These are phyloP conservation scores for Teleogryllus oceanicus DNA, from an alignment of 2,888 invertebrate genomes.

Conservation along the genomic window DNA sequence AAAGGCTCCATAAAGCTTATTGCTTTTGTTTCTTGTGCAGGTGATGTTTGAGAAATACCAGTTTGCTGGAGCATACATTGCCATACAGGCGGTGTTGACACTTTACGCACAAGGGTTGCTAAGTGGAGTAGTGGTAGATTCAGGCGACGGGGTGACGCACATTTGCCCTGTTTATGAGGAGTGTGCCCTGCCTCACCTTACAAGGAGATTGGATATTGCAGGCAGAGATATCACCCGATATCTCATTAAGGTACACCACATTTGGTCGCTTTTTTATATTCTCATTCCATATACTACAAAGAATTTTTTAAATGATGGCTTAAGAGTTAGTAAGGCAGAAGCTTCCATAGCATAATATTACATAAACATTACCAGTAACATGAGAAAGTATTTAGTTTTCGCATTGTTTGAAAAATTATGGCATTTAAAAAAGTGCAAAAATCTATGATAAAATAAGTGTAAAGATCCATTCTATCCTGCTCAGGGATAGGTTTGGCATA, in stretches of 20 bases:
- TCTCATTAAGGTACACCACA: conserved; percentile 76
- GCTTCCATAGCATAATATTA: no score
- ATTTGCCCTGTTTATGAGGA: conserved; percentile 99
- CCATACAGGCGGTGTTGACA: conserved; percentile 94
- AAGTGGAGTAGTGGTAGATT: conserved; percentile 98
- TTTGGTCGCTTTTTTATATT: no score
- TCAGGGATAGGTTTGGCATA: no score
- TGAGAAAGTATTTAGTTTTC: no score
- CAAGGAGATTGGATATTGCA: conserved; percentile 91
- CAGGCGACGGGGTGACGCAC: conserved; percentile 98
- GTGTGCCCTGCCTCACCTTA: conserved; percentile 92
- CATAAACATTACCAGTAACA: no score
- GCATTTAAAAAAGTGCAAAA: no score
- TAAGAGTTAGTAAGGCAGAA: no score
- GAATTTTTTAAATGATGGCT: no score
- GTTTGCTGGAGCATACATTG: conserved; percentile 90
- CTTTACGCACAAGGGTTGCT: conserved; percentile 94
- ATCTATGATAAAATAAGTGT: no score
- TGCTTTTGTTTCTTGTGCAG: conserved; percentile 50
- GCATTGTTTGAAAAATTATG: no score
- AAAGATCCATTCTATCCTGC: no score
- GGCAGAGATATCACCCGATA: conserved; percentile 97
- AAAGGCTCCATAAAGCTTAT: not conserved
- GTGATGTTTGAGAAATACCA: conserved; percentile 97
- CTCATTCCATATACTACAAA: no score